A percentile compares a stretch with the other conserved stretches of the same genome.
Conservation (phyloP, 2,888 invertebrate genomes). For the Catocala sponsa region DNA sequence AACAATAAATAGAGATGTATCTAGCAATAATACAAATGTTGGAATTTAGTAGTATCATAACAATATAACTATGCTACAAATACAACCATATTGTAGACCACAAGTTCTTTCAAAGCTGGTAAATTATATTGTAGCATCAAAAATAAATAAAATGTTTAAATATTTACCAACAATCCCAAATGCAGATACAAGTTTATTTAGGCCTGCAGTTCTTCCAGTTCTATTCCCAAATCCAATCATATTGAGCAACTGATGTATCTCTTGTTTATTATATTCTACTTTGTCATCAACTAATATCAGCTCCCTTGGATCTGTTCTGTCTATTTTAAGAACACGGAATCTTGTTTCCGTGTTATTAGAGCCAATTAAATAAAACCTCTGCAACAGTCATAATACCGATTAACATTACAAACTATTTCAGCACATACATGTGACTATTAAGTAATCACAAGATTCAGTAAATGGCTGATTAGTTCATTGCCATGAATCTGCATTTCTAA, state of each 20-base stretch:
- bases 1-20: no score
- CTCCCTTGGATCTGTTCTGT: conserved; percentile 94
- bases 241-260: conserved; percentile 94
- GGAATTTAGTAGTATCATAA: no score
- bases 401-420: neutral
- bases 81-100: no score
- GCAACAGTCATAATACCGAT: conserved; percentile 46
- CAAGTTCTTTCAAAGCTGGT: no score
- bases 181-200: conserved; percentile 94
- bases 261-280: conserved; percentile 94
- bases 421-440: no score
- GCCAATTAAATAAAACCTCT: conserved; percentile 98
- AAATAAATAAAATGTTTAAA: neutral
- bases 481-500: no score
- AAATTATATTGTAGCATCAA: no score
- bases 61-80: no score
- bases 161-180: conserved; percentile 96
- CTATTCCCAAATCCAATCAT: conserved; percentile 89
- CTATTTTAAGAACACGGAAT: conserved; percentile 97
- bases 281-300: conserved; percentile 96
- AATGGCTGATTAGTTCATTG: no score
- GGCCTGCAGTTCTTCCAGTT: conserved; percentile 87
- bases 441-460: no score
- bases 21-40: no score
- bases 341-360: conserved; percentile 97